Base-by-base conservation (phyloP, 2,888 invertebrate species). In the Ephialtes manifestator region DNA sequence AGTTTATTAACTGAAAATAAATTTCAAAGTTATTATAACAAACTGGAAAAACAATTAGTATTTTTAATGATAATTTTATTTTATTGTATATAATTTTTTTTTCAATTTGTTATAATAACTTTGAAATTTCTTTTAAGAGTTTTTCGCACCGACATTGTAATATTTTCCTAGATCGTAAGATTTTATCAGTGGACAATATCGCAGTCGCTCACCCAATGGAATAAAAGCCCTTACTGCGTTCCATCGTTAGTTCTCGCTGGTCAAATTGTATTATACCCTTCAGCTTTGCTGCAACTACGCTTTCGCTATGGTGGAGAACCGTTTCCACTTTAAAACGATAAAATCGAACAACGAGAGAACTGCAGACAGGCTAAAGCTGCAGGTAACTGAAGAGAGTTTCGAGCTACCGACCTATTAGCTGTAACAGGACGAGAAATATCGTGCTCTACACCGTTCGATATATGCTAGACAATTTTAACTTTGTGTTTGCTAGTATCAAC, bases 351-450 rank as follows among this genome's bases (percentile, higher is more conserved):
- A 72, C 46, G 60, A n/a, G 60, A 28, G 31, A 60, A 48, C 31
- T 31, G 46, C 15, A 58, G 39, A 1, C 15, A 39, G 65, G 8
- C 39, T 39, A 18, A 0, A 39, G 63, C n/a, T 20, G 4, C 8
- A 10, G 0, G 18, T 18, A 35, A 18, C 63, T 20, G n/a, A 18
- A 20, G 20, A 39, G 63, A 65, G 13, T 35, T 18, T 65, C 39
- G 39, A 18, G 20, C 43, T 65, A 65, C 65, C 43, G 65, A 39
- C 20, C 65, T 39, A 35, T 35, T 18, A 18, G 43, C 3, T 39
- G 65, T 11, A 65, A 65, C 18, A 39, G 65, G 20, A 13, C 20
- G n/a, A 39, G 65, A 65, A 63, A 65, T 65, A 43, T 65, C 39
- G 39, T 39, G 65, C 43, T 39, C 39, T 65, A 18, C 20, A 18